Percentiles rank a stretch among this genome's conserved stretches.
phyloP scores from a whole-genome alignment of 2,113 vertebrate species.

The Nipponia nippon region DNA sequence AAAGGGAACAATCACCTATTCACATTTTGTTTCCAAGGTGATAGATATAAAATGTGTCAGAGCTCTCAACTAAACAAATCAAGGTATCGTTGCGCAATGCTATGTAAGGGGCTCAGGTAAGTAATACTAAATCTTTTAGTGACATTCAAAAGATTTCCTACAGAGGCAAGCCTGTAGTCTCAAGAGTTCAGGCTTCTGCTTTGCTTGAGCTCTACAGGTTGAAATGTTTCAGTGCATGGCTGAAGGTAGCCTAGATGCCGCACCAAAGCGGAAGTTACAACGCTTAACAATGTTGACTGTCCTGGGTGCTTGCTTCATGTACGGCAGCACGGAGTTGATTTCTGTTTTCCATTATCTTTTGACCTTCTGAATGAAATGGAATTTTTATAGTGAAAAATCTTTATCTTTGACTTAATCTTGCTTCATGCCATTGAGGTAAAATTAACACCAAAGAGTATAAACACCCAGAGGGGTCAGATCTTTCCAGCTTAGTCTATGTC shows the following conservation, averaged over 20 bases:
- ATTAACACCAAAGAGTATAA: not conserved
- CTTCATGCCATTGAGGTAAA: not conserved
- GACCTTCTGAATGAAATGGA: not conserved
- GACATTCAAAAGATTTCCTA: not conserved
- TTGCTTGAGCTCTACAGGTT: not conserved
- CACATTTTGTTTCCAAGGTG: slow-evolving; percentile 17
- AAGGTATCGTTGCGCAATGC: not conserved
- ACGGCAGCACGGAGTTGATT: not conserved
- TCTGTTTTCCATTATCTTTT: not conserved
- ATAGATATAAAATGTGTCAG: not conserved
- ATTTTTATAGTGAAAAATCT: not conserved
- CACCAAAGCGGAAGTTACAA: not conserved
- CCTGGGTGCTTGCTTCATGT: accelerated
- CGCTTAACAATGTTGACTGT: not conserved
- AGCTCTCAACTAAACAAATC: not conserved
- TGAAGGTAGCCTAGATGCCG: not conserved
- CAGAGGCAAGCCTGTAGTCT: not conserved
- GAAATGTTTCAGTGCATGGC: not conserved
- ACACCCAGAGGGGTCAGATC: not conserved
- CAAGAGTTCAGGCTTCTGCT: not conserved
- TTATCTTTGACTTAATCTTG: not conserved
- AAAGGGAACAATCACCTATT: not conserved
- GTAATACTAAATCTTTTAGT: not conserved
- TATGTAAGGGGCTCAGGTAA: not conserved
- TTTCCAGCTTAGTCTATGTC: not conserved